phyloP scores from a whole-genome alignment of 2,888 invertebrate species.

The Seira sanloemensis region DNA sequence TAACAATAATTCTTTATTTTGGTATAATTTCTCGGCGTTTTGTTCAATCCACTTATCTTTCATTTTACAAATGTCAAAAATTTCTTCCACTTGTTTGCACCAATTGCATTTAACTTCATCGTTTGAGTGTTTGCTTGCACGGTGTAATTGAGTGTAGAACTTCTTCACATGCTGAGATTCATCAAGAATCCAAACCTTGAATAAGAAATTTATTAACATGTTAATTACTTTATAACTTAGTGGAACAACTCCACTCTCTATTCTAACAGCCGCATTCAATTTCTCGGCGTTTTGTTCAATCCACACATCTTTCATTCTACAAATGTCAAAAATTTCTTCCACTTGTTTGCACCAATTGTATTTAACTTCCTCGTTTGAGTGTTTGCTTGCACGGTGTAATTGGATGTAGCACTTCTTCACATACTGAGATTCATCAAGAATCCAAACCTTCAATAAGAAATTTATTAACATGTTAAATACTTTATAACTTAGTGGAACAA shows the following conservation, averaged over 20 bases:
- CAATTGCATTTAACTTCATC: slow-evolving; percentile 7
- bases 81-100: slow-evolving; percentile 2
- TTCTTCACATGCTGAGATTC: neutral
- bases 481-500: neutral
- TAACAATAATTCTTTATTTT: too few species aligned
- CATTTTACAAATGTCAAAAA: neutral
- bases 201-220: neutral
- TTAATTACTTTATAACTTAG: neutral
- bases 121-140: neutral
- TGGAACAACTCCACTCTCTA: neutral
- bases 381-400: neutral
- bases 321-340: neutral
- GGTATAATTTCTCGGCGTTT: too few species aligned
- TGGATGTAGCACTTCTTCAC: slow-evolving; percentile 18
- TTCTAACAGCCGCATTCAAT: neutral
- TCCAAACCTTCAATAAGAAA: slow-evolving; percentile 6
- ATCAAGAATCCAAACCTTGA: slow-evolving; percentile 3
- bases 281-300: neutral
- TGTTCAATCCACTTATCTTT: neutral
- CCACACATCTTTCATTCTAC: neutral
- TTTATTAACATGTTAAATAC: neutral
- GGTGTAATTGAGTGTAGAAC: neutral
- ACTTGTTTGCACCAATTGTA: slow-evolving; percentile 22
- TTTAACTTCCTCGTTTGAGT: neutral
- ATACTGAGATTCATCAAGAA: neutral